phyloP scores from a whole-genome alignment of 2,113 vertebrate genomes.

The Bucco capensis region DNA sequence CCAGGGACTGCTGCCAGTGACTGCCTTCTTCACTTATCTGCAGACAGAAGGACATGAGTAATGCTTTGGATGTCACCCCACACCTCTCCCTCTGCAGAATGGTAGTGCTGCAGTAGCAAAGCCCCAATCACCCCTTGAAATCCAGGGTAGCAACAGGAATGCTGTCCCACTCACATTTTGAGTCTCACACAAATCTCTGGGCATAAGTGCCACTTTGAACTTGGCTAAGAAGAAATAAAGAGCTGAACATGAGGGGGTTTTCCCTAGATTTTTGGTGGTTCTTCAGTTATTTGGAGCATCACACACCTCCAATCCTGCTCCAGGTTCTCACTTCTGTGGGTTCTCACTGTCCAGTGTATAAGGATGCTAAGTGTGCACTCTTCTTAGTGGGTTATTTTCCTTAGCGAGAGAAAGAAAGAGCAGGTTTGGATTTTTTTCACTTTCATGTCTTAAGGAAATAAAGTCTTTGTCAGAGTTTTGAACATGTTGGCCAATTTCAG shows the following conservation, averaged over 20 bases:
- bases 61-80: slow-evolving; percentile 39
- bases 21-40: neutral
- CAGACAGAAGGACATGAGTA: slow-evolving; percentile 30
- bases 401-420: neutral
- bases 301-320: neutral
- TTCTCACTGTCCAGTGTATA: neutral
- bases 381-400: neutral
- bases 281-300: neutral
- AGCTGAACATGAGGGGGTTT: neutral
- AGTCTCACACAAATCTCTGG: neutral
- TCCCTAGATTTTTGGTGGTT: neutral
- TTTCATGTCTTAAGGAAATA: neutral
- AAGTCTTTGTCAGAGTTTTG: neutral
- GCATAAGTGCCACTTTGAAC: neutral
- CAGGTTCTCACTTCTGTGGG: neutral
- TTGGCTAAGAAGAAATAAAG: neutral
- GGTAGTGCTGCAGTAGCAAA: neutral
- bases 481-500: neutral
- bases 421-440: neutral
- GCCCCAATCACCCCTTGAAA: neutral
- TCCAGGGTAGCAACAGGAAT: neutral
- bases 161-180: neutral
- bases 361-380: neutral
- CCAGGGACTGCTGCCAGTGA: neutral
- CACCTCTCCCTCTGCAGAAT: neutral